phyloP scores from a whole-genome alignment of 2,888 invertebrate genomes.

The Elysia crispata region DNA sequence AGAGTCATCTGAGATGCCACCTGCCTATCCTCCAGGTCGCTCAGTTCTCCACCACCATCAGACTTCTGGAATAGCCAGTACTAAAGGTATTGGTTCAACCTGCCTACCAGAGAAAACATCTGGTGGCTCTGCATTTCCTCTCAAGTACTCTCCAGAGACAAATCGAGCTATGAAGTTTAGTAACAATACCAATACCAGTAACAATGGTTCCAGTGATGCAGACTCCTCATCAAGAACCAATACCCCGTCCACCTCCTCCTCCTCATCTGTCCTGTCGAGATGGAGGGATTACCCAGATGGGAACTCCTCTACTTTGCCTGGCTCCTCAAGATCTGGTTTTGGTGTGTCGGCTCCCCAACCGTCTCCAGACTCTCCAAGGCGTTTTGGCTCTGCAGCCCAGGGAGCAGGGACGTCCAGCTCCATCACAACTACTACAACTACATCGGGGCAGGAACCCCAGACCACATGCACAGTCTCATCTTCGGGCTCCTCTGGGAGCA shows the following conservation, averaged over 20 bases:
- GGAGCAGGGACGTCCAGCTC: background rate
- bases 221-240: slow-evolving; percentile 54
- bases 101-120: slow-evolving; percentile 2
- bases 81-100: background rate
- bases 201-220: slow-evolving; percentile 50
- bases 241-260: slow-evolving; percentile 49
- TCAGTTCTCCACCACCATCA: background rate
- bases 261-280: slow-evolving; percentile 46
- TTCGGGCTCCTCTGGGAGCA: background rate
- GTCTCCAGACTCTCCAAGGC: slow-evolving; percentile 27
- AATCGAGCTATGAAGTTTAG: slow-evolving; percentile 44
- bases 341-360: background rate
- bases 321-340: too few species aligned
- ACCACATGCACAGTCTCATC: too few species aligned
- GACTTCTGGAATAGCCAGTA: background rate
- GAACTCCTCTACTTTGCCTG: slow-evolving; percentile 26
- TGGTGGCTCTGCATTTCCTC: too few species aligned
- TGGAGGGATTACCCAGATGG: slow-evolving; percentile 20
- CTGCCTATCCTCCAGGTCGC: slow-evolving; percentile 40
- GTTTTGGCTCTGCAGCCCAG: background rate
- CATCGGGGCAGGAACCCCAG: background rate
- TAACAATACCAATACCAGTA: slow-evolving; percentile 18
- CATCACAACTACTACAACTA: background rate
- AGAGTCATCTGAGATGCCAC: slow-evolving; percentile 57
- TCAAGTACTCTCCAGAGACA: slow-evolving; percentile 56